A percentile compares a stretch with the other conserved stretches of the same genome.
Conservation (phyloP, 2,888 invertebrate genomes). For the Archaeoteleia sp. region DNA sequence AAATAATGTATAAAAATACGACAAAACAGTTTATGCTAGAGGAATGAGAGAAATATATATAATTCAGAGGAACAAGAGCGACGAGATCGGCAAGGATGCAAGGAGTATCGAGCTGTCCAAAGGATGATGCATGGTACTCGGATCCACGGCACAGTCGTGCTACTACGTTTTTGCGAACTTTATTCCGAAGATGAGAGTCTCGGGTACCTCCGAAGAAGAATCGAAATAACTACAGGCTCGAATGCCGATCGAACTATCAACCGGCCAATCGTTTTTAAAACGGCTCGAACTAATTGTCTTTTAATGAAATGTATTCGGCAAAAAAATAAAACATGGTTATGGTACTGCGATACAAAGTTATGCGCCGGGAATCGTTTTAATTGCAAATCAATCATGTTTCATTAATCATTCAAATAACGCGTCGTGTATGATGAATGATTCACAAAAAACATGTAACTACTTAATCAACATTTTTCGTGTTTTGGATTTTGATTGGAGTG, state of each 20-base stretch:
- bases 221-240: constrained; percentile 22
- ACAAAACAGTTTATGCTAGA: no score
- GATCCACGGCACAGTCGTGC: constrained; percentile 57
- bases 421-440: no score
- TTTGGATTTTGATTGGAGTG: constrained; percentile 17
- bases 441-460: no score
- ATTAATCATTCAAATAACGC: no score
- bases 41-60: constrained; percentile 8
- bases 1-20: no score
- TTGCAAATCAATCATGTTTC: no score
- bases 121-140: constrained; percentile 69
- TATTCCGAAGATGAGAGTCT: constrained; percentile 28
- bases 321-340: neutral
- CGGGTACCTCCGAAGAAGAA: constrained; percentile 17
- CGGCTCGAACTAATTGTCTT: constrained; percentile 17
- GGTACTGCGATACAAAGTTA: neutral
- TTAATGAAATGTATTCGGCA: constrained; percentile 8
- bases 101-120: constrained; percentile 61
- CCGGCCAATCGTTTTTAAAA: neutral
- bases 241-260: constrained; percentile 6
- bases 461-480: no score
- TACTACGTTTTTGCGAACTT: constrained; percentile 57
- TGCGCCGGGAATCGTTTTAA: no score
- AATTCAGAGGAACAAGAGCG: constrained; percentile 40
- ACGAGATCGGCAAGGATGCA: constrained; percentile 38